These are phyloP conservation scores for Chrysaora quinquecirrha DNA, from an alignment of 30 jellyfish, hydroid and myxozoan species.

Conservation along the genomic window DNA sequence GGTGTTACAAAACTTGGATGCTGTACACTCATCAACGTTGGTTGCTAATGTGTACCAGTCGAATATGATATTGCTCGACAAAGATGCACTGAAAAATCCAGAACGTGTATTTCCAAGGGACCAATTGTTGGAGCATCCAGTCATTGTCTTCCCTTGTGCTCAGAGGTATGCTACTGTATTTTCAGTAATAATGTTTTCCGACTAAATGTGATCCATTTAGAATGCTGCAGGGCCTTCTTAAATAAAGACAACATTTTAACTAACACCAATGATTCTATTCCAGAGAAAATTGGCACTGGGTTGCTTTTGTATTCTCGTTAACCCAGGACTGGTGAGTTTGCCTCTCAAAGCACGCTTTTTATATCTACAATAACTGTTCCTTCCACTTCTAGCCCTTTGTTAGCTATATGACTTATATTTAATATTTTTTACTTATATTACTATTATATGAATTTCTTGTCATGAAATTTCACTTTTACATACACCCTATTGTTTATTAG, in stretches of 20 bases:
- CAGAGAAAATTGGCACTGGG: constrained; percentile 30
- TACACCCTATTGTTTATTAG: too few relatives aligned
- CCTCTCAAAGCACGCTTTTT: not conserved
- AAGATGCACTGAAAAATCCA: not conserved
- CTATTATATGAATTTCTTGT: too few relatives aligned
- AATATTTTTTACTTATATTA: too few relatives aligned
- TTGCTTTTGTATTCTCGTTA: not conserved
- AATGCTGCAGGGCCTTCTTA: not conserved
- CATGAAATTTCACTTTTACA: too few relatives aligned
- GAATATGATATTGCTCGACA: not conserved
- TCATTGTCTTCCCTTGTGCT: not conserved
- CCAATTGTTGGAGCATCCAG: not conserved
- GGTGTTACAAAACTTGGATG: not conserved
- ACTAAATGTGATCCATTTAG: not conserved
- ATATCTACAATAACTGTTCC: too few relatives aligned
- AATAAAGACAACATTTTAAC: too few relatives aligned
- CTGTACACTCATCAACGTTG: too few relatives aligned
- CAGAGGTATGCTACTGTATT: not conserved
- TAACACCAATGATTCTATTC: not conserved
- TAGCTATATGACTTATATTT: too few relatives aligned
- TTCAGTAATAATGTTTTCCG: not conserved
- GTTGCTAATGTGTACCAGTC: not conserved
- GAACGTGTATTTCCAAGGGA: not conserved
- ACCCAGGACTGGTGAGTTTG: constrained; percentile 15
- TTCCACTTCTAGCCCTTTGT: too few relatives aligned